A percentile compares a stretch with the other conserved stretches of the same genome.
phyloP scores from a whole-genome alignment of 92 coral and sea anemone species.

The Blastomussa wellsi region DNA sequence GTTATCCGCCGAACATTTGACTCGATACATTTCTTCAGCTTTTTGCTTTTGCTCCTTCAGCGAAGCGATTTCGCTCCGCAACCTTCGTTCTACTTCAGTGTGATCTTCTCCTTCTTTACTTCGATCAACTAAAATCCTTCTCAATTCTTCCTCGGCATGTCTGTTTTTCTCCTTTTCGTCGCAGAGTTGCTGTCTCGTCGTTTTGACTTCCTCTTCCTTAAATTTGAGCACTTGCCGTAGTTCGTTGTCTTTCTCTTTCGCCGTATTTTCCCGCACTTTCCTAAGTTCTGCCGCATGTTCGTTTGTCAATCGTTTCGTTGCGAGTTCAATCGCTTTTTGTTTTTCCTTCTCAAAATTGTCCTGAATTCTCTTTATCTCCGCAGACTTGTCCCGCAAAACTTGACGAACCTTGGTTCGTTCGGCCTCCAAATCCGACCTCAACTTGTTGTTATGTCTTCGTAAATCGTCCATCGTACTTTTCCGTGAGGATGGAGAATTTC shows the following conservation, averaged over 20 bases:
- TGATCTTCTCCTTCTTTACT: conserved; percentile 60
- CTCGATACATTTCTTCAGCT: conserved; percentile 76
- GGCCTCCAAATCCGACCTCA: conserved; percentile 89
- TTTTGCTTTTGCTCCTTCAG: conserved; percentile 84
- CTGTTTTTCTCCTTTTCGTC: conserved; percentile 85
- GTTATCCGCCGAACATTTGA: conserved; percentile 85
- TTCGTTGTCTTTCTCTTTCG: conserved; percentile 88
- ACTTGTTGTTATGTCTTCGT: conserved; percentile 77
- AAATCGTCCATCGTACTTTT: conserved; percentile 81
- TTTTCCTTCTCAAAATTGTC: conserved; percentile 87
- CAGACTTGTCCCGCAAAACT: conserved; percentile 89
- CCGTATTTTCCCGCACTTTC: conserved; percentile 66
- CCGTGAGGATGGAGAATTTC: conserved; percentile 70
- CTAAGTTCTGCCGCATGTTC: conserved; percentile 88
- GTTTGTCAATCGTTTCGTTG: conserved; percentile 73
- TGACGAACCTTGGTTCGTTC: conserved; percentile 88
- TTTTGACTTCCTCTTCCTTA: conserved; percentile 92
- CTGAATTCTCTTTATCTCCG: conserved; percentile 85
- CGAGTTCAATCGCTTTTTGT: conserved; percentile 86
- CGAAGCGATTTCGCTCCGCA: conserved; percentile 71
- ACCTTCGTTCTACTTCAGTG: conserved; percentile 68
- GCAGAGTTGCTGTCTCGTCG: conserved; percentile 79
- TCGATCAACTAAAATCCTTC: conserved; percentile 71
- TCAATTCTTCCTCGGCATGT: conserved; percentile 81
- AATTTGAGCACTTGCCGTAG: conserved; percentile 85